Base-by-base conservation (phyloP, 2,888 invertebrate genomes). In the Drosophila kuntzei region DNA sequence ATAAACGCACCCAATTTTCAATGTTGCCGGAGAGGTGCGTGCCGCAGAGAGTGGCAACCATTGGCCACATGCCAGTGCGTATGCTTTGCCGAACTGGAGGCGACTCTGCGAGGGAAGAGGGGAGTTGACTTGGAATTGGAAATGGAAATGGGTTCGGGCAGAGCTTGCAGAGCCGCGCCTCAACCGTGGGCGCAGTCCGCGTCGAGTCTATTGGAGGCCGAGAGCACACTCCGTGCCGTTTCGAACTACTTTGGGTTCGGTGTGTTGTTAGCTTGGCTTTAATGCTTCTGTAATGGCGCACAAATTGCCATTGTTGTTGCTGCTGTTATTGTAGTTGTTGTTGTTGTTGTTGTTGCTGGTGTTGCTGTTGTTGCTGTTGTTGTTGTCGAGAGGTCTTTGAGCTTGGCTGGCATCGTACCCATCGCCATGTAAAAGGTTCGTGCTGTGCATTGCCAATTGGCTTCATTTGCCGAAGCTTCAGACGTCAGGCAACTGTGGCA, bases 1-100 rank as follows among this genome's bases (percentile, higher is more conserved):
- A 82, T 82, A 82, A 89, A 83, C 82, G 89, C 82, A 89, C 82
- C 82, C 82, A 82, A 82, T 87, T 82, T 88, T 72, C 67, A 73
- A 87, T 79, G 70, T 49, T 68, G 73, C 55, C 50, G 46, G 12
- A 27, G 58, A 55, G 77, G 62, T 84, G 79, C 83, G 83, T 86
- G 60, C 51, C 53, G 43, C 34, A 8, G 16, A 8, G 16, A 36
- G 44, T 20, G 37, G 8, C 36, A 29, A 27, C 25, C 22, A 43
- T 59, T 76, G 85, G 86, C 66, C 71, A 79, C 86, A 81, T 81
- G 84, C 89, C 89, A 71, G 63, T 87, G 82, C 82, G 89, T 82
- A 76, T 66, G 71, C 47, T 11, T 11, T 16, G 36, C 27, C 53
- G 11, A 4, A n/a, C 16, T n/a, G 18, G 37, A 16, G 58, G 54